Evolutionary conservation across 2,797 vertebrate genomes (phyloP), one percentile per base, ranked within the genome.

Genomic region (Notolepis coatsorum): DNA sequence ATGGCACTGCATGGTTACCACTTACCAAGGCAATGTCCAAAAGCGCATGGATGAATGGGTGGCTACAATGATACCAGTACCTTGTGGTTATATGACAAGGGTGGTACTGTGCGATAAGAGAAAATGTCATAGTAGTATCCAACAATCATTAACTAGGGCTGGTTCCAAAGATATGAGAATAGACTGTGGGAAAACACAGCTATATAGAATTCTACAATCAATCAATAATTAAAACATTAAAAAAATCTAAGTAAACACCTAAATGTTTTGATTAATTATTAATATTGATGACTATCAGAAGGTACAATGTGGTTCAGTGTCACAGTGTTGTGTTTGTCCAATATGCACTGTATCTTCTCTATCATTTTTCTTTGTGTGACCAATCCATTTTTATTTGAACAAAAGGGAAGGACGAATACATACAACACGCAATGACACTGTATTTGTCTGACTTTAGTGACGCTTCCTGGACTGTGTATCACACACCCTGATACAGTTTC

Each of bases 141-240:
- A 24, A 1, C 12, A 62, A 52, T 24, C 38, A 62, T 35, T 45
- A 52, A 62, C 60, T 33, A 52, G 13, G 28, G 48, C 20, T 45
- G n/a, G 33, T 31, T 24, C 6, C 23, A 42, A 13, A 30, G 13
- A 27, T n/a, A 41, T 24, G 23, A 13, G 17, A 37, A n/a, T 37
- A n/a, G 12, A n/a, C 20, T 2, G 18, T 35, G 7, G 9, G 28
- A 24, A 3, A 52, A 20, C 4, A 30, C 28, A 20, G n/a, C 5
- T 3, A 25, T 8, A 23, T 18, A 13, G 30, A 37, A 35, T 35
- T 23, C 9, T 35, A 35, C 33, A 5, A 35, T 35, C 33, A 5
- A 35, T 35, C 33, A 5, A 35, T 35, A 2, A 7, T 7, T 33
- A 7, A 2, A 8, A 7, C 31, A 7, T 7, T 33, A 7, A 2